Base-by-base conservation (phyloP, 2,888 invertebrate genomes). In the Autographa pulchrina region DNA sequence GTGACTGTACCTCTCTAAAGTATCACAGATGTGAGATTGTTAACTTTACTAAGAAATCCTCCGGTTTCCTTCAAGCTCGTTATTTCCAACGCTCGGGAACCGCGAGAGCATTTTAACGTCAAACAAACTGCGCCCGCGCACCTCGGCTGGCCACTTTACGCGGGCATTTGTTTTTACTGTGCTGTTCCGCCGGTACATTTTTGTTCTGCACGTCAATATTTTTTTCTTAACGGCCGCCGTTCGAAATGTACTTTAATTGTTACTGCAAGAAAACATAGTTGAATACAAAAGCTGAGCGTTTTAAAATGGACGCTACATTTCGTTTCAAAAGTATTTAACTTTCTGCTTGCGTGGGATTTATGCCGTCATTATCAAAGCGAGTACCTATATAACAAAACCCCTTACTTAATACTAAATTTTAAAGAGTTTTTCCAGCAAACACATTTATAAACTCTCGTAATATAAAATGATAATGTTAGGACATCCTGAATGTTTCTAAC, bases 151-250 rank as follows among this genome's bases (percentile, higher is more conserved):
- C 77, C 85, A 85, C 80, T 89, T 88, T 88, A 88, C 85, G 83
- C 74, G 80, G 81, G 71, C 87, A 89, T 89, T 89, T 81, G 85
- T 86, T 89, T 89, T 89, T 89, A 89, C 79, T 82, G 78, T 83
- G 60, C 68, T 72, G 78, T 83, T 81, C 79, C 77, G 74, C 76
- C 77, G 71, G 71, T 64, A 75, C 76, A 77, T 82, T 84, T 75
- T 75, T 77, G 77, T 81, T 83, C 43, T 67, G 75, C 70, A 68
- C 78, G 77, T 85, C 75, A 75, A 82, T 84, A 78, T 80, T 67
- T 80, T 83, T 82, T 82, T 77, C 72, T 72, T 80, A 79, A 79
- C 73, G 75, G 79, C 38, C 70, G 25, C n/a, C 62, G 70, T 73
- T 72, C n/a, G 64, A 63, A 63, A 70, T 80, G 73, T 71, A 80